These are phyloP conservation scores for Aphelenchoides avenae DNA, from an alignment of 1,140 invertebrate species.

Conservation along the genomic window DNA sequence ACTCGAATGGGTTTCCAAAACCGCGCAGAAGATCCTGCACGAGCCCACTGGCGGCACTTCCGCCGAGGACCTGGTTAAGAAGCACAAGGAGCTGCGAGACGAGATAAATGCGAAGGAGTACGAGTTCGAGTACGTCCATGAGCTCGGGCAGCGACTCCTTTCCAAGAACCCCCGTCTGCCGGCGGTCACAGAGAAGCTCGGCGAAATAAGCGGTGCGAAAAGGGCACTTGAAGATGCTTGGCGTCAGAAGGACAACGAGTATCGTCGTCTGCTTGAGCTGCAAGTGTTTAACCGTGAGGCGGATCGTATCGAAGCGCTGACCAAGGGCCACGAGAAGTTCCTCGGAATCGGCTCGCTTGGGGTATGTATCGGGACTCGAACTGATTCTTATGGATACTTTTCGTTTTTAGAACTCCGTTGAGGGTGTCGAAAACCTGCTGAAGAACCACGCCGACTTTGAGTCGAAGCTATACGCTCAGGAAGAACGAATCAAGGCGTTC, in stretches of 20 bases:
- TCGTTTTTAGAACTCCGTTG: conserved; percentile 72
- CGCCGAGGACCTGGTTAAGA: conserved; percentile 81
- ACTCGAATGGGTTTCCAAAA: conserved; percentile 75
- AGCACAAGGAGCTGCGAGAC: conserved; percentile 81
- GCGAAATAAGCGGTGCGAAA: conserved; percentile 37
- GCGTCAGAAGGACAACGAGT: conserved; percentile 75
- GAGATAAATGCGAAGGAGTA: conserved; percentile 86
- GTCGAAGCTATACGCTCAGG: conserved; percentile 83
- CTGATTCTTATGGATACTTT: conserved; percentile 7
- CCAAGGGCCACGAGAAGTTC: conserved; percentile 85
- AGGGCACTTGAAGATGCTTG: conserved; percentile 65
- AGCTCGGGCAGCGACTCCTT: conserved; percentile 62
- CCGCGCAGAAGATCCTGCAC: conserved; percentile 34
- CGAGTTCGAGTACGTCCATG: conserved; percentile 68
- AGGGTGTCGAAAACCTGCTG: conserved; percentile 85
- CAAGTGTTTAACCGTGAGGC: conserved; percentile 85
- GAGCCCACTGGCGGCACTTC: conserved; percentile 60
- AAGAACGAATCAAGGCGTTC: conserved; percentile 80
- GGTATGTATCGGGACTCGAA: conserved; percentile 64
- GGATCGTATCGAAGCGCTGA: conserved; percentile 90
- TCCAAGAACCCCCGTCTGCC: conserved; percentile 59
- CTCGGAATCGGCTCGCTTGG: conserved; percentile 82
- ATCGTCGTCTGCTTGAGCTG: conserved; percentile 78
- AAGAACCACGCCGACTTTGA: conserved; percentile 92
- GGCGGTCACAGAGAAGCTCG: conserved; percentile 59